Evolutionary conservation across 2,113 vertebrate genomes (phyloP), one percentile per base, ranked within the genome.

Genomic region (Azemiops feae): DNA sequence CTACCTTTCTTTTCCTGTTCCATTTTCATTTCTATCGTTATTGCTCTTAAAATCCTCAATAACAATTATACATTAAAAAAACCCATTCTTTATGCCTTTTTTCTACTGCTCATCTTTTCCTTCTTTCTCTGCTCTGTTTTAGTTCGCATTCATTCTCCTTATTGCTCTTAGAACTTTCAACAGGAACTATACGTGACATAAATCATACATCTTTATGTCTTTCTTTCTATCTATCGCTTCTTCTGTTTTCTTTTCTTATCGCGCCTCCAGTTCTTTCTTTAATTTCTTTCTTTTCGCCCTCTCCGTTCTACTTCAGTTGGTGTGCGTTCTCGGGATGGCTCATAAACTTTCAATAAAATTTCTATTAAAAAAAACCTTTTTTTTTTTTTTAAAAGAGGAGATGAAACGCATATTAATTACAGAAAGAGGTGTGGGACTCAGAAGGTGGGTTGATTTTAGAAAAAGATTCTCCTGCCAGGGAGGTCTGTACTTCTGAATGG

Each of bases 151-250:
- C 27, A 3, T 30, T 64, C 10, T 64, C 6, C 3, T 64, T 64
- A 14, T 30, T 9, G 30, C 60, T 30, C 60, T 64, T 64, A 27
- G 12, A 64, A n/a, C 4, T n/a, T n/a, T 27, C 27, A 30, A 11
- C 12, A 12, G 5, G 3, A 64, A 30, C 1, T 0, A n/a, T 30
- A 5, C 11, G 4, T n/a, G n/a, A n/a, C n/a, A 0, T 23, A n/a
- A 30, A 64, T 64, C 30, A 11, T n/a, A n/a, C n/a, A 30, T 14
- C 27, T 64, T 4, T 12, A 4, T 12, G 4, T 86, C 45, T 69
- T 30, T n/a, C 12, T 4, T 4, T 3, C 3, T 3, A 11, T 3
- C 3, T 3, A 11, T 86, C 10, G 3, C 22, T 45, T 27, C 7
- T 6, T 27, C 45, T 50, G 25, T 52, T 87, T 69, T n/a, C 30